Evolutionary conservation across 2,888 invertebrate species (phyloP).

Genomic region (Xylophagus ater): DNA sequence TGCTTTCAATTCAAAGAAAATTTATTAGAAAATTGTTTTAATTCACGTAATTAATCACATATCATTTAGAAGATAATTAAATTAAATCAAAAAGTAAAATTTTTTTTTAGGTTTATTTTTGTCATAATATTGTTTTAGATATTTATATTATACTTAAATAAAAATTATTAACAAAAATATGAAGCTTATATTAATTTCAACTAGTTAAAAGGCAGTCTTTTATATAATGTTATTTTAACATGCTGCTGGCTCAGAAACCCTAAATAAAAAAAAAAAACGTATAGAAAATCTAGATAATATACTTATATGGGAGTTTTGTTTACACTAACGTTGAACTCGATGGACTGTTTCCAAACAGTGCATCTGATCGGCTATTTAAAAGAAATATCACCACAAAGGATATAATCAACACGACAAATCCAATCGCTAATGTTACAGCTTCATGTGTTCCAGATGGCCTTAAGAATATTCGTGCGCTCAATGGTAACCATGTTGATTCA

Average conservation of each 20-base stretch:
- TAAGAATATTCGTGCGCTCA: conserved; percentile 68
- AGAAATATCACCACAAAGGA: conserved; percentile 37
- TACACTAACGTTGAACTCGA: conserved; percentile 35
- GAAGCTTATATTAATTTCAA: too few relatives aligned
- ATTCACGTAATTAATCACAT: too few relatives aligned
- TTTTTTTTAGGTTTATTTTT: too few relatives aligned
- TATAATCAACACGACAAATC: conserved; percentile 32
- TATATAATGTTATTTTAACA: too few relatives aligned
- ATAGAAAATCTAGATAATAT: conserved; percentile 13
- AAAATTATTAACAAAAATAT: too few relatives aligned
- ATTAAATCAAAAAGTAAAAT: too few relatives aligned
- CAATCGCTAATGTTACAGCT: conserved; percentile 32
- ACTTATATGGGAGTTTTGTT: background rate
- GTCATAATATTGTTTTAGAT: too few relatives aligned
- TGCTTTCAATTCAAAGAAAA: too few relatives aligned
- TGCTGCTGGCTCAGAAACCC: conserved; percentile 33
- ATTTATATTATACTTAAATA: too few relatives aligned
- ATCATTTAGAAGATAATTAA: too few relatives aligned
- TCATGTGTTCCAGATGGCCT: conserved; percentile 44
- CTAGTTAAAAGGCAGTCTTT: too few relatives aligned
- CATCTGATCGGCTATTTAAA: conserved; percentile 34
- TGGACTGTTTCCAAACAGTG: conserved; percentile 33
- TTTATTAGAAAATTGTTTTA: too few relatives aligned
- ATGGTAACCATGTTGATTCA: conserved; percentile 71
- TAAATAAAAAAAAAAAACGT: conserved; percentile 25